Evolutionary conservation across 2,888 invertebrate species (phyloP).

Genomic region (Tanypteryx hageni): DNA sequence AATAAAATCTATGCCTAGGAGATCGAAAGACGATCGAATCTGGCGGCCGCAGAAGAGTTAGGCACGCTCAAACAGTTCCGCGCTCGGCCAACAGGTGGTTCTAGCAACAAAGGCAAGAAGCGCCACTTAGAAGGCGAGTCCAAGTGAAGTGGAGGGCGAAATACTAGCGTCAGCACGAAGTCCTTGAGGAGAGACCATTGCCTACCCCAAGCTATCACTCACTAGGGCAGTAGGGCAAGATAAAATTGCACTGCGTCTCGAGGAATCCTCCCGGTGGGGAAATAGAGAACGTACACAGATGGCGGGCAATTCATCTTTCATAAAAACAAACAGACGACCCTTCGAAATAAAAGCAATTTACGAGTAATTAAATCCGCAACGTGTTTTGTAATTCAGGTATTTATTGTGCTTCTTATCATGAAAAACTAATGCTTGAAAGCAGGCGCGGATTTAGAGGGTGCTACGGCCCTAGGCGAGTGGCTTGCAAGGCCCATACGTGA

Average conservation of each 20-base stretch:
- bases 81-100: conserved; percentile 50
- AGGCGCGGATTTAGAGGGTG: too few relatives aligned
- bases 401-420: too few relatives aligned
- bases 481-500: too few relatives aligned
- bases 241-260: neutral
- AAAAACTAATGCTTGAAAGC: too few relatives aligned
- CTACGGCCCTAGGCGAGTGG: too few relatives aligned
- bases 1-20: neutral
- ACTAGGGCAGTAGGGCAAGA: conserved; percentile 59
- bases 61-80: conserved; percentile 38
- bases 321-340: too few relatives aligned
- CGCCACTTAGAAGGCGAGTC: neutral
- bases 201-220: conserved; percentile 48
- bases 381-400: too few relatives aligned
- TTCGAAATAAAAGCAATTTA: too few relatives aligned
- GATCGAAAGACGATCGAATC: neutral
- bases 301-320: too few relatives aligned
- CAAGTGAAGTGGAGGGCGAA: neutral
- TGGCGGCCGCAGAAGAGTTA: neutral
- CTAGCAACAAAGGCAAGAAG: neutral
- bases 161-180: neutral
- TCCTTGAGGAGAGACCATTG: conserved; percentile 38
- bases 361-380: too few relatives aligned
- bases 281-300: too few relatives aligned
- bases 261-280: neutral